A percentile compares a stretch with the other conserved stretches of the same genome.
Conservation (phyloP, 2,888 invertebrate genomes). For the Ophion slaviceki region DNA sequence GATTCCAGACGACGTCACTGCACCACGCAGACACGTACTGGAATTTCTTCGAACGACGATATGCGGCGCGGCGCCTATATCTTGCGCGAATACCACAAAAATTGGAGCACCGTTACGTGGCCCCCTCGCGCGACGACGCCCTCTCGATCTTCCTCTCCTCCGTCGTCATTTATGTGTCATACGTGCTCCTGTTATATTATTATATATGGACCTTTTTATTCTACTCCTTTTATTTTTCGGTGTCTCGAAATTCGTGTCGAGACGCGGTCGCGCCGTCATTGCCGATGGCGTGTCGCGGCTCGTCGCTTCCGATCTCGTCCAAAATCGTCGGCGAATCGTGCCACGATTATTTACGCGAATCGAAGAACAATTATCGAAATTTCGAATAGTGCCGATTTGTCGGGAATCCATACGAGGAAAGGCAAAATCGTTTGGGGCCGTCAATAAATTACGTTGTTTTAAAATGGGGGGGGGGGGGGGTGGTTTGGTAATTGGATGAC, state of each 20-base stretch:
- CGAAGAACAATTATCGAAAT: too few relatives aligned
- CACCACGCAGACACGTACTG: constrained; percentile 37
- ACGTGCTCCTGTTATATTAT: neutral
- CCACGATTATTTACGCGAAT: too few relatives aligned
- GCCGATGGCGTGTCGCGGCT: too few relatives aligned
- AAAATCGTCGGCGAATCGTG: too few relatives aligned
- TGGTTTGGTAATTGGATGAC: too few relatives aligned
- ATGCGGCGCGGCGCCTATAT: constrained; percentile 8
- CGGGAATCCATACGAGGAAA: too few relatives aligned
- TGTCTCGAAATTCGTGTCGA: neutral
- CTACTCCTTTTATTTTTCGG: too few relatives aligned
- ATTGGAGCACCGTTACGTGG: constrained; percentile 64
- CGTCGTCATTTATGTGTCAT: neutral
- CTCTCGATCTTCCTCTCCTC: constrained; percentile 45
- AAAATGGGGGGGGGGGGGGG: too few relatives aligned
- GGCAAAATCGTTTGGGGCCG: too few relatives aligned
- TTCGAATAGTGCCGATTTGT: too few relatives aligned
- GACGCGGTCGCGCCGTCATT: neutral
- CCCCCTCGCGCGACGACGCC: constrained; percentile 42
- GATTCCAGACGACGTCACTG: constrained; percentile 48
- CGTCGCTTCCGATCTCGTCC: too few relatives aligned
- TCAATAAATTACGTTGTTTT: too few relatives aligned
- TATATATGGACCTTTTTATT: constrained; percentile 4
- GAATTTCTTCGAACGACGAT: constrained; percentile 60
- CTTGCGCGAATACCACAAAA: constrained; percentile 59